Conservation (phyloP, 2,797 vertebrate species). For the Enteromius viviparus region DNA sequence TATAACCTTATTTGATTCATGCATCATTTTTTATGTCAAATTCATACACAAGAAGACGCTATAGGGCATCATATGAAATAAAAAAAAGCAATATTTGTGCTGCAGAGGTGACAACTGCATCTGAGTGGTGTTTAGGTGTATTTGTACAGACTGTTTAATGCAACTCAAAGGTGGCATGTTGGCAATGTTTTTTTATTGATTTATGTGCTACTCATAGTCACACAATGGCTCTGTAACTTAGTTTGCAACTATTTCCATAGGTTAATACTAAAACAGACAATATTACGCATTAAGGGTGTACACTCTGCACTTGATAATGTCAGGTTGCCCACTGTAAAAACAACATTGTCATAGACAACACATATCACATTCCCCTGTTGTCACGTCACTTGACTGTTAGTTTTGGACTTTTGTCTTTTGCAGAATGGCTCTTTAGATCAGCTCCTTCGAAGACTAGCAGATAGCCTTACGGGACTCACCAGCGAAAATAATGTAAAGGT, state of each 20-base stretch:
- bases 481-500: conserved; percentile 85
- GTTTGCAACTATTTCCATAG: neutral
- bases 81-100: neutral
- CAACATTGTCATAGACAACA: neutral
- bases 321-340: neutral
- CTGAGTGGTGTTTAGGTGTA: neutral
- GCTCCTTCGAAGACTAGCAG: conserved; percentile 77
- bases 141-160: neutral
- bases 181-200: neutral
- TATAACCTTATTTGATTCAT: neutral
- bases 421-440: conserved; percentile 80
- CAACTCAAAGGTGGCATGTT: neutral
- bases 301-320: neutral
- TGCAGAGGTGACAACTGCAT: neutral
- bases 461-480: conserved; percentile 73
- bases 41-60: neutral
- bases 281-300: neutral
- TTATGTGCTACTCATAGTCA: neutral
- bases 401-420: neutral
- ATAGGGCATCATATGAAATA: neutral
- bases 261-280: too few relatives aligned
- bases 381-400: neutral
- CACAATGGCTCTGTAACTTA: neutral
- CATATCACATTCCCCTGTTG: too few relatives aligned
- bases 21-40: neutral